A percentile compares a stretch with the other conserved stretches of the same genome.
Evolutionary conservation across 1,140 invertebrate species (phyloP).

Genomic region (Philopotamus ludificatus): DNA sequence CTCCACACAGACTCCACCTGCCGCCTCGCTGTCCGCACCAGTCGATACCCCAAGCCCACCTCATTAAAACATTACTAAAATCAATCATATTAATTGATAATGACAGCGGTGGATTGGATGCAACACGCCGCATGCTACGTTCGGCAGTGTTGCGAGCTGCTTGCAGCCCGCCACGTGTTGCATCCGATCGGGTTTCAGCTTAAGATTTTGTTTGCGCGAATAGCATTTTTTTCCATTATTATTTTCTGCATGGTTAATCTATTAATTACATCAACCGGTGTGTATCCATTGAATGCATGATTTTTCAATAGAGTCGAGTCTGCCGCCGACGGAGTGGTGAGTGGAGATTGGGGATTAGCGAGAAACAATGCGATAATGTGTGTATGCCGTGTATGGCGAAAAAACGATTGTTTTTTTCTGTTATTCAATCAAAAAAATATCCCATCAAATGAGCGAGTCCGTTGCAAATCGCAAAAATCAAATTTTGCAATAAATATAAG

Average conservation of each 20-base stretch:
- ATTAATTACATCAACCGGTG: slow-evolving; percentile 8
- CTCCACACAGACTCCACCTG: background rate
- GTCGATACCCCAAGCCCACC: background rate
- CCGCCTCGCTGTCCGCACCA: slow-evolving; percentile 12
- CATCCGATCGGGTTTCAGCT: too few species aligned
- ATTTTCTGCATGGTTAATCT: background rate
- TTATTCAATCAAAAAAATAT: too few species aligned
- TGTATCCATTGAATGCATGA: slow-evolving; percentile 11
- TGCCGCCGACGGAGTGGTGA: background rate
- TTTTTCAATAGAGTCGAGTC: slow-evolving; percentile 14
- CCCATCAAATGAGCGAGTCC: too few species aligned
- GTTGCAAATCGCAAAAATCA: too few species aligned
- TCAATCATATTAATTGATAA: background rate
- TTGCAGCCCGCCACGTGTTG: too few species aligned
- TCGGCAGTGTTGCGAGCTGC: too few species aligned
- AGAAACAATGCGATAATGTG: slow-evolving; percentile 9
- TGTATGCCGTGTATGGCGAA: background rate
- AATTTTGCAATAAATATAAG: too few species aligned
- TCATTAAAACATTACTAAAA: too few species aligned
- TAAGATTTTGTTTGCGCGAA: background rate
- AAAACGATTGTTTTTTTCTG: too few species aligned
- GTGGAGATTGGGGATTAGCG: slow-evolving; percentile 26
- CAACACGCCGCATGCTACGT: too few species aligned
- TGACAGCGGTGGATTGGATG: background rate
- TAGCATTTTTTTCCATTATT: background rate